Evolutionary conservation across 2,888 invertebrate species (phyloP), one percentile per base, ranked within the genome.

Genomic region (Eurytoma adleriae): DNA sequence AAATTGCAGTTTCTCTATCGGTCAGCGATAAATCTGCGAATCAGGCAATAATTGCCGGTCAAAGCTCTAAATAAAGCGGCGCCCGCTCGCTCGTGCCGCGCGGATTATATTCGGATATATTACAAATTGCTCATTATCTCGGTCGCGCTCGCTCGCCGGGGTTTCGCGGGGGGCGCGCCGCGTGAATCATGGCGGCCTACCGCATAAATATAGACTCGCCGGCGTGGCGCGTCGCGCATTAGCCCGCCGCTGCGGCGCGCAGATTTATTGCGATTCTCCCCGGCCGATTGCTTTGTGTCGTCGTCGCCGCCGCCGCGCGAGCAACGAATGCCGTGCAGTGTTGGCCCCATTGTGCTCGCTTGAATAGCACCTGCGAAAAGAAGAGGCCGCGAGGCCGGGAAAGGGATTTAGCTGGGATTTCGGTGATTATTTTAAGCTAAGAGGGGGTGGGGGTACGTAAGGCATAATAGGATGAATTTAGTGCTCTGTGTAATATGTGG

Each of bases 101-200:
- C 64, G 82, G 78, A 84, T 85, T 83, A 83, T 83, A 82, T 81
- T 80, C 82, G 70, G 81, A 87, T 89, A 87, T 86, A 88, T 88
- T 88, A 87, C 89, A 88, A 88, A 89, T 88, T 88, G 88, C 87
- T 89, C 87, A 89, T 89, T 89, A 89, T 89, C 88, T 87, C 86
- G 75, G 82, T 79, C 82, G 56, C 50, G 59, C 24, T 24, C 66
- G 64, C 57, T 50, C 70, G 18, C 48, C 67, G 12, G n/a, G 67
- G 13, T 2, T 61, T n/a, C 54, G 40, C 69, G 27, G 5, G 14
- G 24, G 16, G 85, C 86, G 85, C 84, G 86, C 87, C 87, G 87
- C 88, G 87, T 89, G 88, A 89, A 89, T 88, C 87, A 86, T 82
- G 85, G 71, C 83, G 84, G 85, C 84, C 83, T 81, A 85, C 85